Evolutionary conservation across 2,797 vertebrate species (phyloP).

Genomic region (Malacoraja senta): DNA sequence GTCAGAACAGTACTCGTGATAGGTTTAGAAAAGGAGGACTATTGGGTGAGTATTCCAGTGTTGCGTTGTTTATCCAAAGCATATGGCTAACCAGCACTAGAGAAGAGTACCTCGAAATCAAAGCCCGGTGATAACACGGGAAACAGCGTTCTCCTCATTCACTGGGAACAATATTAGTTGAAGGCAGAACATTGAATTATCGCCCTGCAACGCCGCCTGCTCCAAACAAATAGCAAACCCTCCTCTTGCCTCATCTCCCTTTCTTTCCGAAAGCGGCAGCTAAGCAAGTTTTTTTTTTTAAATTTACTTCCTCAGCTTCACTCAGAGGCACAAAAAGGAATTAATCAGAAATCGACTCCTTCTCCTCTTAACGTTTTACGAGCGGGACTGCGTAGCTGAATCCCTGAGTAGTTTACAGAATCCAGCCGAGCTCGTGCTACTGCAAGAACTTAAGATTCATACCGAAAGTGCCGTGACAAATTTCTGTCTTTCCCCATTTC

Average conservation of each 20-base stretch:
- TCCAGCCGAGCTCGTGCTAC: background rate
- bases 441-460: conserved; percentile 47
- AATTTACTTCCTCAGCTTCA: background rate
- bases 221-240: background rate
- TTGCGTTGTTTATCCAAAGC: background rate
- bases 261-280: background rate
- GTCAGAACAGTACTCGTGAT: background rate
- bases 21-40: background rate
- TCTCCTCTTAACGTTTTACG: background rate
- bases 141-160: background rate
- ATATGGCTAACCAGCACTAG: background rate
- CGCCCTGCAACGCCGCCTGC: background rate
- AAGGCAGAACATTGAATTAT: background rate
- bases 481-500: conserved; percentile 81
- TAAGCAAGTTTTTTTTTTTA: background rate
- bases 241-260: too few relatives aligned
- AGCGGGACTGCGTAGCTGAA: background rate
- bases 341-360: background rate
- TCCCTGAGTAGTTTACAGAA: background rate
- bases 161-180: background rate
- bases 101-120: background rate
- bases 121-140: background rate
- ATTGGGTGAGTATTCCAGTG: background rate
- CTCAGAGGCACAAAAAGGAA: background rate
- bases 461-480: conserved; percentile 91